A percentile compares a stretch with the other conserved stretches of the same genome.
Conservation (phyloP, 2,888 invertebrate species). For the Pycnomerus fuliginosus region DNA sequence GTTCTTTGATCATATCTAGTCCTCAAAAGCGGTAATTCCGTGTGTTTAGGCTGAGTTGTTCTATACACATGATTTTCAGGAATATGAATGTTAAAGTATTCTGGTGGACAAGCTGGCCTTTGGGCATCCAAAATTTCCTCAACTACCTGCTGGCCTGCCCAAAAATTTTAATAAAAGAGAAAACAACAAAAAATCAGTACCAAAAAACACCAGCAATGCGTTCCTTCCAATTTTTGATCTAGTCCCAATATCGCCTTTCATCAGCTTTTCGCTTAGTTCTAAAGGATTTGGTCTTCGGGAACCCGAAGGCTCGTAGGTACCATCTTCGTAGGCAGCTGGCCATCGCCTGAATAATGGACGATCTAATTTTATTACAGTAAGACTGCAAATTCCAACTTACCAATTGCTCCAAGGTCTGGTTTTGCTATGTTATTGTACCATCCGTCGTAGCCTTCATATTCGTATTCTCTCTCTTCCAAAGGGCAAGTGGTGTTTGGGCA, state of each 20-base stretch:
- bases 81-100: constrained; percentile 60
- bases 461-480: constrained; percentile 25
- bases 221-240: constrained; percentile 56
- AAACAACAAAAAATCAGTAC: constrained; percentile 41
- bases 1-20: constrained; percentile 58
- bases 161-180: constrained; percentile 1
- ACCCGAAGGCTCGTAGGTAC: constrained; percentile 57
- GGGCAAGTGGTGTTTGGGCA: constrained; percentile 5
- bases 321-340: constrained; percentile 59
- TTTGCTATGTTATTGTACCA: constrained; percentile 50
- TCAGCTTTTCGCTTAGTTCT: constrained; percentile 53
- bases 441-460: constrained; percentile 52
- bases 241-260: constrained; percentile 50
- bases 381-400: constrained; percentile 31
- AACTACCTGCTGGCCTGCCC: constrained; percentile 61
- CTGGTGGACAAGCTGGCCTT: constrained; percentile 61
- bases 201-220: constrained; percentile 61
- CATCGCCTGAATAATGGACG: constrained; percentile 56
- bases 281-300: constrained; percentile 57
- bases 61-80: constrained; percentile 52
- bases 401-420: constrained; percentile 49
- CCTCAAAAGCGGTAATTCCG: constrained; percentile 57
- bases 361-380: constrained; percentile 47
- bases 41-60: constrained; percentile 38
- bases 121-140: constrained; percentile 64